Evolutionary conservation across 1,140 invertebrate genomes (phyloP).

Genomic region (Sipha flava): DNA sequence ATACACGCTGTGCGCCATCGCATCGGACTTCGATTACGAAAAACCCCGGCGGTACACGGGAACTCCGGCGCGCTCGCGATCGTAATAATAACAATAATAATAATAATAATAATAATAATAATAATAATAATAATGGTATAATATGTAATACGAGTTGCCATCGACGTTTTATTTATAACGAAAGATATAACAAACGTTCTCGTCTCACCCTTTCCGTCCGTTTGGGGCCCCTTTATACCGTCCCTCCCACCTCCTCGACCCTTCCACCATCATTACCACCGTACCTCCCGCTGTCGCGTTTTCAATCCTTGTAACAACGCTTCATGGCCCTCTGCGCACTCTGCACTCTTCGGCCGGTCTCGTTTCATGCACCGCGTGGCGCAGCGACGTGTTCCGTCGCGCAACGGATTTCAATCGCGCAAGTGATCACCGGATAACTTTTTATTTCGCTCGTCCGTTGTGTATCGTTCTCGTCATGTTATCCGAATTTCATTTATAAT

Average conservation of each 20-base stretch:
- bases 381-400: no score
- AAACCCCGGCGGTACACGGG: background rate
- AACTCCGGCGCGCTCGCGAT: background rate
- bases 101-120: background rate
- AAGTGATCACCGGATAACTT: background rate
- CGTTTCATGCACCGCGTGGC: no score
- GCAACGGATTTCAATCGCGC: background rate
- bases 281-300: no score
- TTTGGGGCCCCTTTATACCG: no score
- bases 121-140: background rate
- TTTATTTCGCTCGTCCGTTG: background rate
- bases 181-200: background rate
- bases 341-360: no score
- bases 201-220: background rate
- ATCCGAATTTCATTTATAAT: no score
- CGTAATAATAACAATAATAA: no score
- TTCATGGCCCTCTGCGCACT: no score
- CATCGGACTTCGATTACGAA: constrained; percentile 11
- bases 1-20: background rate
- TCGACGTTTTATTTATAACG: background rate
- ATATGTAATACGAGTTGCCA: background rate
- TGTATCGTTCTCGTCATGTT: background rate
- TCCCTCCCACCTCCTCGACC: background rate
- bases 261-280: background rate
- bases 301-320: background rate